These are phyloP conservation scores for Mus pahari DNA, from an alignment of 2,113 vertebrate species.

Conservation along the genomic window DNA sequence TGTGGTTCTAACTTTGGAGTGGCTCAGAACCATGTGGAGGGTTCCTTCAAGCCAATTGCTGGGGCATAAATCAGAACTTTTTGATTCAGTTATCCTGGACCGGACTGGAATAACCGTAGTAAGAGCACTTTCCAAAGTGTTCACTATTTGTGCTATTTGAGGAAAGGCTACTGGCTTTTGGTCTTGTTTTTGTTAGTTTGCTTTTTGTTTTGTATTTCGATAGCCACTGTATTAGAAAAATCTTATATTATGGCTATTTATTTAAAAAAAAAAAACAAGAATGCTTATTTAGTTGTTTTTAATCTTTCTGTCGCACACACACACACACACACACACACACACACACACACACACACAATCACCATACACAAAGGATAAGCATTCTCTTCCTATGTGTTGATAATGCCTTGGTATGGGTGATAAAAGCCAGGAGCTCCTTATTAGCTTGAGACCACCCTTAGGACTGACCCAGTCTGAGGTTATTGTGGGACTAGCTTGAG, in stretches of 20 bases:
- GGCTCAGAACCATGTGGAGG: neutral
- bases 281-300: neutral
- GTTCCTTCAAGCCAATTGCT: neutral
- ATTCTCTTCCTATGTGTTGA: fast-evolving
- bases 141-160: neutral
- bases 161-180: neutral
- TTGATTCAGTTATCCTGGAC: neutral
- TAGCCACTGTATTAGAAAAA: neutral
- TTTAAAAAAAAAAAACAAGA: neutral
- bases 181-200: no score
- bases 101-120: neutral
- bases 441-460: neutral
- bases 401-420: fast-evolving
- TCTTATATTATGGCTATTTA: neutral
- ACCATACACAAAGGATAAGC: neutral
- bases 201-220: neutral
- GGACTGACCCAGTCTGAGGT: neutral
- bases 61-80: neutral
- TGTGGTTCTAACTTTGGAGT: neutral
- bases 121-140: neutral
- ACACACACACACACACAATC: neutral
- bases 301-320: neutral
- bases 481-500: no score
- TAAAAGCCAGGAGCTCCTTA: neutral
- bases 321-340: neutral